Base-by-base conservation (phyloP, 1,140 invertebrate species). In the Cheumatopsyche charites region DNA sequence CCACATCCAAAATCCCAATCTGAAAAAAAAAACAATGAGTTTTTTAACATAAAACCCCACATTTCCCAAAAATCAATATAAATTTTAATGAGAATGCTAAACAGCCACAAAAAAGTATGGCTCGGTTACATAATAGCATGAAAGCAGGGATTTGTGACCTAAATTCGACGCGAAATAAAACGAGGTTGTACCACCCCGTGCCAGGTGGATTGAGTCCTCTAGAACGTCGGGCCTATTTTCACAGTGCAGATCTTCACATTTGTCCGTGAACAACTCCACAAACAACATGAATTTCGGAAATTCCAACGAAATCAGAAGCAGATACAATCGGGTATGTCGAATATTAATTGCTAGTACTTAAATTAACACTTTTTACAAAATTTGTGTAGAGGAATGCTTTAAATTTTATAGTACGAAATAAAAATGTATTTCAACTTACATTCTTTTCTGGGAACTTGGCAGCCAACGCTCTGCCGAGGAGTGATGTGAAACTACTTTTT, bases 401-500 rank as follows among this genome's bases (percentile, higher is more conserved):
- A n/a, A n/a, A n/a, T n/a, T n/a, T n/a, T n/a, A n/a, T n/a, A n/a
- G n/a, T n/a, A n/a, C n/a, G n/a, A n/a, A n/a, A n/a, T n/a, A n/a
- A n/a, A n/a, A n/a, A n/a, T n/a, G n/a, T n/a, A n/a, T n/a, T n/a
- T n/a, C n/a, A n/a, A n/a, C 85, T 87, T 82, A 92, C 91, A 87
- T 94, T 93, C 80, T 82, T 87, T 29, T 92, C 87, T 63, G 84
- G 80, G 80, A 89, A 85, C 61, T 79, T 82, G 36, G 91, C 83
- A 41, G 96, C 94, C 55, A 99, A 82, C 43, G 88, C 89, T 77
- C 95, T 88, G 15, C 94, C 92, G 42, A 99, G 79, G 62, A 96
- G 88, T 0, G 92, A 90, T 29, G 95, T 94, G n/a, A 98, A 87
- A 15, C 95, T 97, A 77, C 93, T 96, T 83, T 98, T 99, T 12